phyloP scores from a whole-genome alignment of 1,140 invertebrate species.

The Pogonomyrmex barbatus region DNA sequence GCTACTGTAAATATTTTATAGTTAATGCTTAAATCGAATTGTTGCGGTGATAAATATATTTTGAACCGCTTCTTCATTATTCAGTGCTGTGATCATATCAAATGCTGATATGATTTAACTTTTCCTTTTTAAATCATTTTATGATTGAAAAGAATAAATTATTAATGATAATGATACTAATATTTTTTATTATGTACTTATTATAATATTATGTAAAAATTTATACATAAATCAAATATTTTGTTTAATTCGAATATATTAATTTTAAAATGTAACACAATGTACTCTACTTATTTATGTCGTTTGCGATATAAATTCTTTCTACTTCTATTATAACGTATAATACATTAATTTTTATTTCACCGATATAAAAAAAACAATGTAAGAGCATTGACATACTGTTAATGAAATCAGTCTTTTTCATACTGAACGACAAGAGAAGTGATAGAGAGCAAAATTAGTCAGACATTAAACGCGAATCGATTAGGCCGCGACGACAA shows the following conservation, averaged over 20 bases:
- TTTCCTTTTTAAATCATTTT: background rate
- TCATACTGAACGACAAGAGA: no score
- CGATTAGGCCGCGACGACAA: conserved; percentile 18
- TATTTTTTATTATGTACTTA: background rate
- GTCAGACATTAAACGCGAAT: conserved; percentile 18
- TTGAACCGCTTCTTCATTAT: background rate
- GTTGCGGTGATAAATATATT: background rate
- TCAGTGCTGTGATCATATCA: background rate
- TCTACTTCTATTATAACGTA: background rate
- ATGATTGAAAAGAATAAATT: background rate
- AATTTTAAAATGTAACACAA: background rate
- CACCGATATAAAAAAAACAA: background rate
- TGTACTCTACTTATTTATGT: background rate
- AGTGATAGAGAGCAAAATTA: conserved; percentile 32
- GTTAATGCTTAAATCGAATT: conserved; percentile 39
- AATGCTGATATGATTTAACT: background rate
- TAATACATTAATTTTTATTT: background rate
- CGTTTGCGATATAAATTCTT: no score
- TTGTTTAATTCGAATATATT: background rate
- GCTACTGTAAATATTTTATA: conserved; percentile 34
- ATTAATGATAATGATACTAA: background rate
- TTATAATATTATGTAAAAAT: background rate
- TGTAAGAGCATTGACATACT: background rate
- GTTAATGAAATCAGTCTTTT: background rate
- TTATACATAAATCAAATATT: background rate